Percentiles rank a stretch among this genome's conserved stretches.
These are phyloP conservation scores for Drosophila ironensis DNA, from an alignment of 1,140 invertebrate genomes.

Conservation along the genomic window DNA sequence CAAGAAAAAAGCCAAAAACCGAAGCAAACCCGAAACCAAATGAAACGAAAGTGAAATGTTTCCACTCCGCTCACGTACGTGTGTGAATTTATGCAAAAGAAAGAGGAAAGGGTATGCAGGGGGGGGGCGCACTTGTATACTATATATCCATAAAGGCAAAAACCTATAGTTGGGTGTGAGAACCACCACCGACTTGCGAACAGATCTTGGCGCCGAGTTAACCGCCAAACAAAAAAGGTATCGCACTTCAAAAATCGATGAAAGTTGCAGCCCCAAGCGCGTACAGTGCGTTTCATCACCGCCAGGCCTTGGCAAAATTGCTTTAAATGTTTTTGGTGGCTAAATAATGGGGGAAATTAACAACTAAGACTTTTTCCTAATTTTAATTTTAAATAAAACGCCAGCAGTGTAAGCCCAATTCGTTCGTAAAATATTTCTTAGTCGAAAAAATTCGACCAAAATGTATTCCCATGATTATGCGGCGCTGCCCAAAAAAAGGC, in stretches of 20 bases:
- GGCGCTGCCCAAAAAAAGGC: not conserved
- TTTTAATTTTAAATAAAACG: too few relatives aligned
- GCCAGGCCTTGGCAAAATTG: not conserved
- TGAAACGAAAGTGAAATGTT: conserved; percentile 69
- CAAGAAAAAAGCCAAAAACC: conserved; percentile 37
- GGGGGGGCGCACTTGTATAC: not conserved
- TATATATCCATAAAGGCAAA: not conserved
- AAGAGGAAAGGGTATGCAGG: conserved; percentile 2
- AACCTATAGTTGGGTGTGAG: conserved; percentile 21
- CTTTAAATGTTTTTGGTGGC: not conserved
- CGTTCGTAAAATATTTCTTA: too few relatives aligned
- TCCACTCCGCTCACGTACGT: conserved; percentile 35
- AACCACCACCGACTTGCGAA: conserved; percentile 14
- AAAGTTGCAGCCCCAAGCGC: not conserved
- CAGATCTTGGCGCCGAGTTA: conserved; percentile 13
- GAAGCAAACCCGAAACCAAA: conserved; percentile 8
- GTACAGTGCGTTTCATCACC: not conserved
- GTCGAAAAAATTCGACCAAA: not conserved
- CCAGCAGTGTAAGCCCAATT: too few relatives aligned
- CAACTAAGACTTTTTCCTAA: too few relatives aligned
- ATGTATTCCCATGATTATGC: conserved; percentile 22
- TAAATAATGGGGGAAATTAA: too few relatives aligned
- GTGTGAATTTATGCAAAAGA: conserved; percentile 53
- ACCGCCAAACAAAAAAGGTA: not conserved
- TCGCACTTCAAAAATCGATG: not conserved